These are phyloP conservation scores for Gambusia yucatana DNA, from an alignment of 2,797 vertebrate species.

Conservation along the genomic window DNA sequence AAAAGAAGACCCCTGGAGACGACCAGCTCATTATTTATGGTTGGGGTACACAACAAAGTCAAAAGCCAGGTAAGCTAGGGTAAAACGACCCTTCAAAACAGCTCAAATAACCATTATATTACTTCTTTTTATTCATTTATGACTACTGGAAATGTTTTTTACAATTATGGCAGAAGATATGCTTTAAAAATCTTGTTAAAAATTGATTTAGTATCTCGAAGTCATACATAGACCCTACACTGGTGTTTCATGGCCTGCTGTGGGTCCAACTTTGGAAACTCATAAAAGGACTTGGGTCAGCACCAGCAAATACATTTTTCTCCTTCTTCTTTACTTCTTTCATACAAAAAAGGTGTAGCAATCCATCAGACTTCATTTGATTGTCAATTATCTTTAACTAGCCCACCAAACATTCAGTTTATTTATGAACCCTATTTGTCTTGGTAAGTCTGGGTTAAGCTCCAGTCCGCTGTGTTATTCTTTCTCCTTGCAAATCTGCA, in stretches of 20 bases:
- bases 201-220: background rate
- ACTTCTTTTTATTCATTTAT: background rate
- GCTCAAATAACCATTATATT: background rate
- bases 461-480: constrained; percentile 22
- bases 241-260: background rate
- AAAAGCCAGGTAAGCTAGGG: background rate
- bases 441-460: constrained; percentile 59
- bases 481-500: constrained; percentile 40
- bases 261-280: constrained; percentile 1
- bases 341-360: constrained; percentile 53
- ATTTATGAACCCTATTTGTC: constrained; percentile 73
- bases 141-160: background rate
- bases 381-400: constrained; percentile 80
- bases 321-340: constrained; percentile 30
- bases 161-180: background rate
- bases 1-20: background rate
- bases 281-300: constrained; percentile 22
- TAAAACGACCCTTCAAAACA: background rate
- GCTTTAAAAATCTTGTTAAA: background rate
- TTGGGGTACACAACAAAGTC: background rate
- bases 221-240: background rate
- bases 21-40: background rate
- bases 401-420: constrained; percentile 66
- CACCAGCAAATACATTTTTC: constrained; percentile 25
- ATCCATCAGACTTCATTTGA: constrained; percentile 56